Evolutionary conservation across 2,797 vertebrate species (phyloP), one percentile per base, ranked within the genome.

Genomic region (Paramormyrops hopkinsi): DNA sequence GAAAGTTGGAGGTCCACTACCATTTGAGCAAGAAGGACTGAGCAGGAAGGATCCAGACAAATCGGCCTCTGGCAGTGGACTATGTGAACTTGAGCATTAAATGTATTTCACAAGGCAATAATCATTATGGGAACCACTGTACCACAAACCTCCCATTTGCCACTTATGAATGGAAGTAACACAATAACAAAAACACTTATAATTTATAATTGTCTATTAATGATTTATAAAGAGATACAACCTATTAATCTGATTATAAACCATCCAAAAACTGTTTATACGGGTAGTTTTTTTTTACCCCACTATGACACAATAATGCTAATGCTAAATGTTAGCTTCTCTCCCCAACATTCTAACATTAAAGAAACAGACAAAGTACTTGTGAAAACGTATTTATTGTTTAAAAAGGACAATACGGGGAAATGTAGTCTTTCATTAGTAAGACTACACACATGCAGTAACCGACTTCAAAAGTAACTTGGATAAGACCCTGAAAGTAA

Each of bases 341-440:
- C 79, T 44, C 44, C 17, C 37, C 73, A 46, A 17, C 33, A 54
- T 46, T 76, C 33, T 44, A 8, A 79, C 33, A 41, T 41, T 29
- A 44, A 88, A 76, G 8, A 89, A 76, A 88, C 41, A 54, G 0
- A 56, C 56, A 56, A 5, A 56, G 48, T 44, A 19, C 11, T 89
- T 53, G 88, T 91, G 90, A 94, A 95, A 89, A 50, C 8, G 1
- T 0, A n/a, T 95, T 95, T 95, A 95, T 95, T 95, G 73, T 93
- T 91, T 92, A 95, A 94, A 95, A 93, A 94, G 92, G 90, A 94
- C 93, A 93, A 82, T 17, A 41, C 2, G 5, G 8, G 22, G 56
- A 93, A 92, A 93, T 90, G 92, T 69, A 91, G 86, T 33, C 87
- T 56, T 89, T 91, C 89, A 94, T 94, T 94, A 94, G 94, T 90